Percentiles rank a stretch among this genome's conserved stretches.
phyloP scores from a whole-genome alignment of 2,113 vertebrate species.

The Brachypteracias leptosomus region DNA sequence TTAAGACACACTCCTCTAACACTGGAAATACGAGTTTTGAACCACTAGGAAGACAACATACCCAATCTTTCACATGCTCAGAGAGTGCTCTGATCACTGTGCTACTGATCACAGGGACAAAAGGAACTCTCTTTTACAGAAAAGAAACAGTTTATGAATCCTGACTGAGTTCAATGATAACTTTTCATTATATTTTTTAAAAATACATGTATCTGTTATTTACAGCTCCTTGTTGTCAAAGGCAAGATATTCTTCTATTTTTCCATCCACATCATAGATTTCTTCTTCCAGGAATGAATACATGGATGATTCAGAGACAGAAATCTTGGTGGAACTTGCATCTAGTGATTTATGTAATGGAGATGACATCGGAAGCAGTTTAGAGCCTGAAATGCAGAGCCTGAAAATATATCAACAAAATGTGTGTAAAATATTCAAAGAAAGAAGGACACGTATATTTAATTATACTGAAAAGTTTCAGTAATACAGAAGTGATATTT shows the following conservation, averaged over 20 bases:
- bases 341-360: not conserved
- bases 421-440: not conserved
- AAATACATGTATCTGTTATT: conserved; percentile 13
- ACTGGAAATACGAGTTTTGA: not conserved
- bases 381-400: conserved; percentile 78
- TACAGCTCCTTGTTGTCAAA: conserved; percentile 83
- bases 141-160: not conserved
- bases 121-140: not conserved
- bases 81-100: not conserved
- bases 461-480: not conserved
- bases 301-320: not conserved
- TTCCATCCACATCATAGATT: conserved; percentile 81
- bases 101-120: not conserved
- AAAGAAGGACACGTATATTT: not conserved
- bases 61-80: not conserved
- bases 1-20: not conserved
- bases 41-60: not conserved
- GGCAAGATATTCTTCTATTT: conserved; percentile 85
- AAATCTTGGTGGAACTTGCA: not conserved
- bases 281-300: conserved; percentile 77
- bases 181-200: not conserved
- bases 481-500: not conserved
- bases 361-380: conserved; percentile 58
- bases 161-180: not conserved
- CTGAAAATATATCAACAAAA: conserved; percentile 48